A percentile compares a stretch with the other conserved stretches of the same genome.
These are phyloP conservation scores for Eulemur rufifrons DNA, from an alignment of 2,113 vertebrate species.

Conservation along the genomic window DNA sequence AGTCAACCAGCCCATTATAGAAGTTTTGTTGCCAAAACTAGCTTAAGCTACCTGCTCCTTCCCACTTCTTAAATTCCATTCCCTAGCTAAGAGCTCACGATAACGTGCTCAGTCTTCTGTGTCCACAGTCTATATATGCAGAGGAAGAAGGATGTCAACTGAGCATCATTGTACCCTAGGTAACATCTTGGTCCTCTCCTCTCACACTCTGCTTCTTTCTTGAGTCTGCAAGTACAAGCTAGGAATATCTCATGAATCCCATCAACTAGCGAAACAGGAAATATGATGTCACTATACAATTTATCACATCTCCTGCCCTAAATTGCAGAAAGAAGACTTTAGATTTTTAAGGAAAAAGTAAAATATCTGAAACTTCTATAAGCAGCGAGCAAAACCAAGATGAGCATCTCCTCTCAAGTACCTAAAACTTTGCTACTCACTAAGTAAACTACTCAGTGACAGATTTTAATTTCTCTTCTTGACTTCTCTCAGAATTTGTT, in stretches of 20 bases:
- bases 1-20: neutral
- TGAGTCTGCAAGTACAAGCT: neutral
- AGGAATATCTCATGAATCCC: neutral
- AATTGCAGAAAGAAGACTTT: neutral
- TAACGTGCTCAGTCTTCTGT: neutral
- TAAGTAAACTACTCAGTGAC: fast-evolving
- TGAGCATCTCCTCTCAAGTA: neutral
- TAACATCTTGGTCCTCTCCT: neutral
- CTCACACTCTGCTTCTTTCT: neutral
- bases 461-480: neutral
- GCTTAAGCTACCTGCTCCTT: neutral
- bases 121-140: neutral
- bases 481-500: neutral
- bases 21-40: neutral
- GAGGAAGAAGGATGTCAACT: neutral
- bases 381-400: neutral
- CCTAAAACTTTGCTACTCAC: neutral
- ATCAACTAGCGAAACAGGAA: neutral
- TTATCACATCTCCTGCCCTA: neutral
- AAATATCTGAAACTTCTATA: neutral
- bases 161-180: fast-evolving
- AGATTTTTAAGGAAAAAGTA: neutral
- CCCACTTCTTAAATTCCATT: neutral
- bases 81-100: neutral
- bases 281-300: no score